Conservation (phyloP, 1,140 invertebrate genomes). For the Bilobella aurantiaca region DNA sequence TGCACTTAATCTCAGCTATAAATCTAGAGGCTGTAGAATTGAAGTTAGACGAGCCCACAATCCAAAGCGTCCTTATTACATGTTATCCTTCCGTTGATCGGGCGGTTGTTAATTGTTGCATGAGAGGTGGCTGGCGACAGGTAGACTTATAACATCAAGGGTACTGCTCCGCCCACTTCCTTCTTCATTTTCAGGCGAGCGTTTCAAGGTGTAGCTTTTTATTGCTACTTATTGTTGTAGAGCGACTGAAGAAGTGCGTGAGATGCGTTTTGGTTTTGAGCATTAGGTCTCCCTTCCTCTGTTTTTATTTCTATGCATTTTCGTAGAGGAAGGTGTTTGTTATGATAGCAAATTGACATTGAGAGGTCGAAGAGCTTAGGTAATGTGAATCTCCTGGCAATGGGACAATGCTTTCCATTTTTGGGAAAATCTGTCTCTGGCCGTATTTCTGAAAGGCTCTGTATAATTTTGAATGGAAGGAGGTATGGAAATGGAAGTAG, state of each 20-base stretch:
- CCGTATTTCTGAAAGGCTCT: too few relatives aligned
- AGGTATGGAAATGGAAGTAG: too few relatives aligned
- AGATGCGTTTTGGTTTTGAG: neutral
- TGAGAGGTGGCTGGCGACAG: slow-evolving; percentile 2
- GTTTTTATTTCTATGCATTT: too few relatives aligned
- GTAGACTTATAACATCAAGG: neutral
- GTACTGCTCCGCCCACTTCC: neutral
- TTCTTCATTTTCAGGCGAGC: neutral
- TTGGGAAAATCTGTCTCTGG: too few relatives aligned
- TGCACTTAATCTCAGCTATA: neutral
- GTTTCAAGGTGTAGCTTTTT: neutral
- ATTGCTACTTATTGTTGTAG: neutral
- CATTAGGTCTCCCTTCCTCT: too few relatives aligned
- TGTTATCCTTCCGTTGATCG: neutral
- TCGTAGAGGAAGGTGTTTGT: too few relatives aligned
- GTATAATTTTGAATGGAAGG: too few relatives aligned
- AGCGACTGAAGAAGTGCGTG: neutral
- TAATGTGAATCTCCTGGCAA: too few relatives aligned
- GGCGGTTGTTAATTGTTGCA: neutral
- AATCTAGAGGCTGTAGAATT: neutral
- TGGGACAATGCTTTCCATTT: too few relatives aligned
- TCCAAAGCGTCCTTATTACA: neutral
- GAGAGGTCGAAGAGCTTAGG: too few relatives aligned
- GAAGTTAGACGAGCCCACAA: neutral
- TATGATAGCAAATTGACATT: too few relatives aligned